Percentiles rank a stretch among this genome's conserved stretches.
Evolutionary conservation across 1,140 invertebrate species (phyloP).

Genomic region (Drosophila melanogaster): DNA sequence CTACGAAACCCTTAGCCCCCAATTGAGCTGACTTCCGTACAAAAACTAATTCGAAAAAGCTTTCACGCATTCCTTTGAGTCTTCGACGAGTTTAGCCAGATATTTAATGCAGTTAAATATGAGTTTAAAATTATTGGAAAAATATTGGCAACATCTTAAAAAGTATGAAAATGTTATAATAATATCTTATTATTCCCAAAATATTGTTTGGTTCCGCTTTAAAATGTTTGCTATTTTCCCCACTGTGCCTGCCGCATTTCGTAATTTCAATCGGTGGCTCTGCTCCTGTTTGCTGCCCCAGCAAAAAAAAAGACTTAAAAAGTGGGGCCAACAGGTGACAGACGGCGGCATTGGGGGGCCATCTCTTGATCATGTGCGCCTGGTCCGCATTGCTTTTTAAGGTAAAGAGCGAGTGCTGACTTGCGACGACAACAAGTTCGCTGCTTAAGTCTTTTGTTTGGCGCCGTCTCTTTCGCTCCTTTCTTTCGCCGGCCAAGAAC

Average conservation of each 20-base stretch:
- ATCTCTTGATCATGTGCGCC: constrained; percentile 66
- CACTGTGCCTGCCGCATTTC: constrained; percentile 41
- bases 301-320: background rate
- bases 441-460: constrained; percentile 74
- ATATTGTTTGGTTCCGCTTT: too few species aligned
- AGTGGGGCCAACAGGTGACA: constrained; percentile 34
- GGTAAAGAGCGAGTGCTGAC: constrained; percentile 57
- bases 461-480: constrained; percentile 7
- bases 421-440: constrained; percentile 57
- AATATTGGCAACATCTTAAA: too few species aligned
- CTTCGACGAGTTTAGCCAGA: too few species aligned
- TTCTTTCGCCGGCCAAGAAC: constrained; percentile 53
- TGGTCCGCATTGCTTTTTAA: constrained; percentile 74
- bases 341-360: constrained; percentile 8
- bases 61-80: too few species aligned
- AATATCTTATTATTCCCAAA: too few species aligned
- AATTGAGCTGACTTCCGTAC: background rate
- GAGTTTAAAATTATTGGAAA: too few species aligned
- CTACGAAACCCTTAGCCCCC: background rate
- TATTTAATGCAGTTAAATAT: too few species aligned
- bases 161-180: too few species aligned
- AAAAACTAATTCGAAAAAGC: background rate
- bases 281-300: constrained; percentile 41
- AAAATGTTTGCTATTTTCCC: background rate
- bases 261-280: constrained; percentile 38